Evolutionary conservation across 2,797 vertebrate genomes (phyloP).

Genomic region (Falco naumanni): DNA sequence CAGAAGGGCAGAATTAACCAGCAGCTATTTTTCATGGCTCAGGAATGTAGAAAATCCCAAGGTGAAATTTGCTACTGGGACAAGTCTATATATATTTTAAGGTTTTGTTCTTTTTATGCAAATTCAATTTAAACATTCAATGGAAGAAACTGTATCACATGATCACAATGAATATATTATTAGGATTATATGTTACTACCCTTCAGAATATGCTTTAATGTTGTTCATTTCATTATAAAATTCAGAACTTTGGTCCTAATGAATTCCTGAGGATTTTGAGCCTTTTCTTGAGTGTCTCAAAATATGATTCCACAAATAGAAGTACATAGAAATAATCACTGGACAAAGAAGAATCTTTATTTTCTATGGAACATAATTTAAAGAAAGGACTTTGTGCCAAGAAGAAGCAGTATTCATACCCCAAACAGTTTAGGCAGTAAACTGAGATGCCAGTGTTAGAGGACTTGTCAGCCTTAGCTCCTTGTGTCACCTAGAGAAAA

Average conservation of each 20-base stretch:
- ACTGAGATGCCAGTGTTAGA: background rate
- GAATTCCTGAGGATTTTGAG: background rate
- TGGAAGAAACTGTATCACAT: background rate
- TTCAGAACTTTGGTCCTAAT: background rate
- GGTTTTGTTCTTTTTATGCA: background rate
- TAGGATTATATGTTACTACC: background rate
- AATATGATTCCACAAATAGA: background rate
- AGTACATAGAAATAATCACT: background rate
- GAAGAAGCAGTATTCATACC: background rate
- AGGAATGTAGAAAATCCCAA: background rate
- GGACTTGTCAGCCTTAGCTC: background rate
- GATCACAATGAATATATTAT: background rate
- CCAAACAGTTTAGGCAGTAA: background rate
- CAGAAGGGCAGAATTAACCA: slow-evolving; percentile 15
- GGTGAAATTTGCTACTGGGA: background rate
- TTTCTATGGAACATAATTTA: background rate
- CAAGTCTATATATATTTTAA: background rate
- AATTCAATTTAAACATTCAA: background rate
- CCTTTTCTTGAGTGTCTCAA: background rate
- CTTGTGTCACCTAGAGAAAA: background rate
- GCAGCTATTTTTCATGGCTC: background rate
- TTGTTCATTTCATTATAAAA: background rate
- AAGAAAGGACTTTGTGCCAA: background rate
- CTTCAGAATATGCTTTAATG: background rate
- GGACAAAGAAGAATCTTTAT: background rate